Percentiles rank a stretch among this genome's conserved stretches.
These are phyloP conservation scores for Oophaga pumilio DNA, from an alignment of 2,113 vertebrate species.

Conservation along the genomic window DNA sequence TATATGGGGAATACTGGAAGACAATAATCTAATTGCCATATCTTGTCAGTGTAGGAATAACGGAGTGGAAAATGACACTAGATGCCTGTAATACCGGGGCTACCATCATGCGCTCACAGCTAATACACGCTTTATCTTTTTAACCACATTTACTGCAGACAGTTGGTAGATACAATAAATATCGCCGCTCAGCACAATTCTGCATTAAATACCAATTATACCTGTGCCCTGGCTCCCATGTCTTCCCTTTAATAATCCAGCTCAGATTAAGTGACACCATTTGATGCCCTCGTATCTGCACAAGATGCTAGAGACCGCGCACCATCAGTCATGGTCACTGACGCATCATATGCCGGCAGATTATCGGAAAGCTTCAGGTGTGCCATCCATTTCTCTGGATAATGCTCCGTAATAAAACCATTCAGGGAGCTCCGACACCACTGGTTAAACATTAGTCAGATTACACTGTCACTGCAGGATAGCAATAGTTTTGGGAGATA, in stretches of 20 bases:
- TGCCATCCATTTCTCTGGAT: slow-evolving; percentile 46
- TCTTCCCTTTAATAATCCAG: slow-evolving; percentile 39
- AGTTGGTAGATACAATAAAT: slow-evolving; percentile 43
- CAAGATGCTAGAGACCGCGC: slow-evolving; percentile 12
- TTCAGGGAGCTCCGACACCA: neutral
- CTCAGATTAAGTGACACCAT: slow-evolving; percentile 49
- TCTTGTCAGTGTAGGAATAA: slow-evolving; percentile 7
- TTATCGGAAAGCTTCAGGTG: slow-evolving; percentile 49
- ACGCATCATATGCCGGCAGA: slow-evolving; percentile 33
- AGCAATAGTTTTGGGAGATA: neutral
- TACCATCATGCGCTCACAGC: neutral
- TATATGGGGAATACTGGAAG: slow-evolving; percentile 4
- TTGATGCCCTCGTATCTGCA: slow-evolving; percentile 28
- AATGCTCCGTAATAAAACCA: slow-evolving; percentile 34
- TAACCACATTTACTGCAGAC: slow-evolving; percentile 28
- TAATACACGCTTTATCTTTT: slow-evolving; percentile 32
- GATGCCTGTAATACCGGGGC: slow-evolving; percentile 6
- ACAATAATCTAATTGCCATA: slow-evolving; percentile 35
- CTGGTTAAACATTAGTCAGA: slow-evolving; percentile 44
- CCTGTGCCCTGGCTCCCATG: neutral
- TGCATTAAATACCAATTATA: slow-evolving; percentile 48
- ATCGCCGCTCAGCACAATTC: slow-evolving; percentile 1
- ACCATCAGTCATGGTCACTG: slow-evolving; percentile 38
- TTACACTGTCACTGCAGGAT: slow-evolving; percentile 39
- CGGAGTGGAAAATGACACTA: slow-evolving; percentile 13